These are phyloP conservation scores for Argyresthia albistria DNA, from an alignment of 2,888 invertebrate genomes.

Conservation along the genomic window DNA sequence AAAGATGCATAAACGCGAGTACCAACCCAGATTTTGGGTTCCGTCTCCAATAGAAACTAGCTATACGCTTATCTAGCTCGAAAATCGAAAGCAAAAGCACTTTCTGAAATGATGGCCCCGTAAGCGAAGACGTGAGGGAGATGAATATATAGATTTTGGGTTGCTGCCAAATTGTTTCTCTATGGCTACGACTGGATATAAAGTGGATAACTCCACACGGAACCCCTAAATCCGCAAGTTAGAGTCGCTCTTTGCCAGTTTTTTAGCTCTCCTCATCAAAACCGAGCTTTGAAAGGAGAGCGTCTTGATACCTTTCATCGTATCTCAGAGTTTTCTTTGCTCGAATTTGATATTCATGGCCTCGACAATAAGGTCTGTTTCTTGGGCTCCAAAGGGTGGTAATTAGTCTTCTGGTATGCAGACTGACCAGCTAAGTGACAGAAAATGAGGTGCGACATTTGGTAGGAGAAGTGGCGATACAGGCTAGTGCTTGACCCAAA, in stretches of 20 bases:
- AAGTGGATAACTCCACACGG: too few relatives aligned
- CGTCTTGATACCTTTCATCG: constrained; percentile 11
- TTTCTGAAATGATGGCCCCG: too few relatives aligned
- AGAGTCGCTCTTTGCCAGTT: constrained; percentile 9
- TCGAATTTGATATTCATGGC: constrained; percentile 12
- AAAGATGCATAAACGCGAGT: constrained; percentile 32
- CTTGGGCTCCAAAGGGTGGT: constrained; percentile 11
- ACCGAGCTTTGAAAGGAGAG: constrained; percentile 33
- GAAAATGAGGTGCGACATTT: constrained; percentile 58
- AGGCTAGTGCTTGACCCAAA: constrained; percentile 48
- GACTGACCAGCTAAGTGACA: constrained; percentile 36
- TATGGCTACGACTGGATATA: too few relatives aligned
- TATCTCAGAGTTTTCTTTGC: background rate
- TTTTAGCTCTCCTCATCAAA: constrained; percentile 42
- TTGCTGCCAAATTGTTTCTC: too few relatives aligned
- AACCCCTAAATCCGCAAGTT: too few relatives aligned
- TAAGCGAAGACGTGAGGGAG: too few relatives aligned
- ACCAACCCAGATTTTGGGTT: constrained; percentile 12
- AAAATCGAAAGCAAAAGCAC: too few relatives aligned
- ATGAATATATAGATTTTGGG: too few relatives aligned
- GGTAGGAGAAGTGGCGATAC: constrained; percentile 36
- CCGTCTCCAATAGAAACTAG: too few relatives aligned
- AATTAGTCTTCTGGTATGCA: constrained; percentile 18
- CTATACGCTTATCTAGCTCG: too few relatives aligned
- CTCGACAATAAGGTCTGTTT: constrained; percentile 19